phyloP scores from a whole-genome alignment of 2,888 invertebrate genomes.

The Sepiola atlantica region DNA sequence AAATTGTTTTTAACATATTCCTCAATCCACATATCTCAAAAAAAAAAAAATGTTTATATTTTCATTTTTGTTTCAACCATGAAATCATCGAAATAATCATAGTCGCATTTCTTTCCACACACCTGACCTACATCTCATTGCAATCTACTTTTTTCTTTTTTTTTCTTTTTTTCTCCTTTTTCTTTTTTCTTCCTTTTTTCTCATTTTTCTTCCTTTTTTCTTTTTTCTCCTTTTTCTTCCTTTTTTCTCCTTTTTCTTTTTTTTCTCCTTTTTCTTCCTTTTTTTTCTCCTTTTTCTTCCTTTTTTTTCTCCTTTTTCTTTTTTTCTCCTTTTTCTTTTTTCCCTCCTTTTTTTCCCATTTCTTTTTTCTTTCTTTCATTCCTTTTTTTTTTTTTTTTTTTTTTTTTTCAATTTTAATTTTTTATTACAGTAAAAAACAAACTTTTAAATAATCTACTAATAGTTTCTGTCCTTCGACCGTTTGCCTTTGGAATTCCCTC shows the following conservation, averaged over 20 bases:
- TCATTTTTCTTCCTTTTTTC: neutral
- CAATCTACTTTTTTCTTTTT: neutral
- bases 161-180: neutral
- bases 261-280: neutral
- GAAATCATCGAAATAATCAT: neutral
- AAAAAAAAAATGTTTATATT: no score
- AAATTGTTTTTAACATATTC: no score
- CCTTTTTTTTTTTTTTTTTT: neutral
- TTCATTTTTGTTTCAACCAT: neutral
- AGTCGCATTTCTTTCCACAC: neutral
- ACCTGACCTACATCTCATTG: no score
- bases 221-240: conserved; percentile 33
- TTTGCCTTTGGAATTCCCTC: no score
- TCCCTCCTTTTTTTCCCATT: neutral
- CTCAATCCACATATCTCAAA: no score
- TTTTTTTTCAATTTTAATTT: neutral
- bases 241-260: neutral
- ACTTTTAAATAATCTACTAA: no score
- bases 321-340: no score
- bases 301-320: neutral
- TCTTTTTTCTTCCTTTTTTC: neutral
- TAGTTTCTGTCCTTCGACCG: no score
- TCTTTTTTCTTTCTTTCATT: neutral
- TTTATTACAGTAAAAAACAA: neutral
- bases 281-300: neutral